Percentiles rank a stretch among this genome's conserved stretches.
Evolutionary conservation across 2,797 vertebrate genomes (phyloP).

Genomic region (Pachyuromys duprasi): DNA sequence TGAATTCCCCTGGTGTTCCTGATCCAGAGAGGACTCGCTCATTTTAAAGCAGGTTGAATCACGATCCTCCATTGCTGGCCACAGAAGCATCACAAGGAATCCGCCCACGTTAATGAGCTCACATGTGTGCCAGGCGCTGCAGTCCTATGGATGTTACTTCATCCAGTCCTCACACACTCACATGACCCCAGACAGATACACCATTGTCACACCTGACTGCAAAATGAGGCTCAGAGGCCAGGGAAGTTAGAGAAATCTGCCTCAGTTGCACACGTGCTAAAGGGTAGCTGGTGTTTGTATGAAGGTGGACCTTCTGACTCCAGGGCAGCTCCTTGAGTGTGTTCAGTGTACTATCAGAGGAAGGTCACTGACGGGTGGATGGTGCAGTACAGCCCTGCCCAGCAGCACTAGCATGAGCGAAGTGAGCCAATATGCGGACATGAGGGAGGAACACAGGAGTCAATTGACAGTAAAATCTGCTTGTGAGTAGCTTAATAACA

Average conservation of each 20-base stretch:
- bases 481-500: neutral
- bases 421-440: neutral
- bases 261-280: neutral
- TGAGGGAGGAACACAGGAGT: neutral
- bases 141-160: neutral
- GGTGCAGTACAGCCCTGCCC: accelerated
- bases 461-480: neutral
- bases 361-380: neutral
- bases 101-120: slow-evolving; percentile 34
- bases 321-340: neutral
- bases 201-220: neutral
- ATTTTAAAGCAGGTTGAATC: neutral
- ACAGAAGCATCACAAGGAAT: neutral
- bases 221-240: neutral
- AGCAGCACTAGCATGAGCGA: neutral
- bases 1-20: neutral
- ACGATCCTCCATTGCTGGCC: neutral
- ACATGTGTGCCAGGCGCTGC: neutral
- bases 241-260: neutral
- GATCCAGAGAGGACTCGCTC: neutral
- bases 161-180: neutral
- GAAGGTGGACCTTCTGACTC: neutral
- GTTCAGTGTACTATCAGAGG: neutral
- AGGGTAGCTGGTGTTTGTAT: neutral
- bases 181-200: neutral